phyloP scores from a whole-genome alignment of 2,797 vertebrate genomes.

The Holocentrus rufus region DNA sequence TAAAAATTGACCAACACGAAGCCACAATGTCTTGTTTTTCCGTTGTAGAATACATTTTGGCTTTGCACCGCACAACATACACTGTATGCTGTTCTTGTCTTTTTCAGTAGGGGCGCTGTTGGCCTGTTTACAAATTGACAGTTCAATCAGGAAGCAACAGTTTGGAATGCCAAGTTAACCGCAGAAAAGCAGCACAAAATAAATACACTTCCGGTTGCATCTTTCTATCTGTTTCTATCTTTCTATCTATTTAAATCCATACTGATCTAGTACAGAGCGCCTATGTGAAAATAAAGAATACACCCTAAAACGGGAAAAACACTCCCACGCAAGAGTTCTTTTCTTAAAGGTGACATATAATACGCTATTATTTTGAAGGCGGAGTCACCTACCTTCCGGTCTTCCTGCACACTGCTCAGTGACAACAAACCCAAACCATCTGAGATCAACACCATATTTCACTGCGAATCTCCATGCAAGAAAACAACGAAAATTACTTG shows the following conservation, averaged over 20 bases:
- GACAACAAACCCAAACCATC: too few relatives aligned
- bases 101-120: background rate
- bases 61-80: background rate
- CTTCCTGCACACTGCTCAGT: too few relatives aligned
- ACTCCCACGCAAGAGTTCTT: too few relatives aligned
- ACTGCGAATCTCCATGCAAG: background rate
- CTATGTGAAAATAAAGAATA: too few relatives aligned
- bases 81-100: too few relatives aligned
- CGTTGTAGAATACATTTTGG: too few relatives aligned
- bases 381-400: background rate
- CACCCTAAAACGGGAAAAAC: too few relatives aligned
- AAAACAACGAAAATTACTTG: background rate
- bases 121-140: background rate
- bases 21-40: too few relatives aligned
- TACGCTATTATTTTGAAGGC: conserved; percentile 53
- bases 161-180: background rate
- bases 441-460: background rate
- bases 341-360: background rate
- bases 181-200: background rate
- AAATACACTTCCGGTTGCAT: background rate
- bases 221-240: too few relatives aligned
- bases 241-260: too few relatives aligned
- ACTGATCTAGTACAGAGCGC: too few relatives aligned
- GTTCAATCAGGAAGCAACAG: background rate
- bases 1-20: too few relatives aligned